Conservation (phyloP, 2,888 invertebrate genomes). For the Halictus ligatus region DNA sequence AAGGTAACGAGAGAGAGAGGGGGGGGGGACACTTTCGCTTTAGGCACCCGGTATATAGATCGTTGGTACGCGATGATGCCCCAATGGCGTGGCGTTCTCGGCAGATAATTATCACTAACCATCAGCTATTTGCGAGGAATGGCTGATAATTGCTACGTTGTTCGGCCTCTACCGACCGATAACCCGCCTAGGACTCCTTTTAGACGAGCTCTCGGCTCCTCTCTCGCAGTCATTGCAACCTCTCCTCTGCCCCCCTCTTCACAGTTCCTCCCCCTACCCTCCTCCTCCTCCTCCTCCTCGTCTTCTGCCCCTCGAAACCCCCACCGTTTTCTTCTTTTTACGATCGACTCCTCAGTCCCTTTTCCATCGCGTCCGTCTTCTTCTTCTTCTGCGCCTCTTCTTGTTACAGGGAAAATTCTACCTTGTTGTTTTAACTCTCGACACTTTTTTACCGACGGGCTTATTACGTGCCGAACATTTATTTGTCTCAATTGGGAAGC, state of each 20-base stretch:
- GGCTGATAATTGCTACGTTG: slow-evolving; percentile 84
- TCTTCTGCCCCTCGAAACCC: neutral
- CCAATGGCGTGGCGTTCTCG: slow-evolving; percentile 82
- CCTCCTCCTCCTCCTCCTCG: neutral
- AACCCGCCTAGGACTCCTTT: slow-evolving; percentile 81
- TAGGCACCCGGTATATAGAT: slow-evolving; percentile 80
- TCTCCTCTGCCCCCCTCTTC: slow-evolving; percentile 54
- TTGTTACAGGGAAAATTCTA: neutral
- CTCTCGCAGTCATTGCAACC: slow-evolving; percentile 73
- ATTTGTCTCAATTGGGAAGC: neutral
- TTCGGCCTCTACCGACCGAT: slow-evolving; percentile 82
- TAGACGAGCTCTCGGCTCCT: slow-evolving; percentile 71
- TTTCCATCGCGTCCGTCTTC: slow-evolving; percentile 35
- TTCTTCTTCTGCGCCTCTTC: slow-evolving; percentile 4
- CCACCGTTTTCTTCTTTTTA: slow-evolving; percentile 21
- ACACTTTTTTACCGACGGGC: slow-evolving; percentile 10
- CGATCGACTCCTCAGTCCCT: slow-evolving; percentile 8
- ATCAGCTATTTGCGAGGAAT: slow-evolving; percentile 85
- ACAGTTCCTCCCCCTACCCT: slow-evolving; percentile 4
- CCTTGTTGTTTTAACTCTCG: neutral
- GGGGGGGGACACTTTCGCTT: slow-evolving; percentile 53
- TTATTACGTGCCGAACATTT: neutral
- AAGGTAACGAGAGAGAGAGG: neutral
- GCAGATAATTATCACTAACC: slow-evolving; percentile 84
- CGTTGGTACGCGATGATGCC: slow-evolving; percentile 76